Evolutionary conservation across 2,797 vertebrate species (phyloP).

Genomic region (Hozukius guyotensis): DNA sequence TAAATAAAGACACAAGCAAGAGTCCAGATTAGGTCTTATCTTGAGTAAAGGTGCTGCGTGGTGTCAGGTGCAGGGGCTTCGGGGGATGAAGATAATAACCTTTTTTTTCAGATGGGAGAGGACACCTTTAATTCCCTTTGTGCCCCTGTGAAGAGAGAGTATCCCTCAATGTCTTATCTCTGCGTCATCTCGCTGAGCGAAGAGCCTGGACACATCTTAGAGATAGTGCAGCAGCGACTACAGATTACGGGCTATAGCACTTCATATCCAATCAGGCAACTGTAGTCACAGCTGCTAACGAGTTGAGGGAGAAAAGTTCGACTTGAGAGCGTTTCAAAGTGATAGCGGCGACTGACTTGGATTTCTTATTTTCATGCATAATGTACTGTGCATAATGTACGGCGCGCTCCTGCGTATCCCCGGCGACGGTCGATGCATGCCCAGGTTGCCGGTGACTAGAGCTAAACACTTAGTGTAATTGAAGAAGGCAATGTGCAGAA

Average conservation of each 20-base stretch:
- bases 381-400: constrained; percentile 35
- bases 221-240: constrained; percentile 63
- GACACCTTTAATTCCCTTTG: constrained; percentile 77
- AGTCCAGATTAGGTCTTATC: constrained; percentile 84
- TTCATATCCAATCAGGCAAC: constrained; percentile 58
- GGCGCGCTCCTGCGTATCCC: constrained; percentile 17
- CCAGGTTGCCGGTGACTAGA: constrained; percentile 66
- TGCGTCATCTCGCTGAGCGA: constrained; percentile 61
- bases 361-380: constrained; percentile 55
- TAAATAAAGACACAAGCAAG: constrained; percentile 79
- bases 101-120: constrained; percentile 67
- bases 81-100: constrained; percentile 81
- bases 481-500: constrained; percentile 83
- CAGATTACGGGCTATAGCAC: constrained; percentile 57
- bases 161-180: constrained; percentile 79
- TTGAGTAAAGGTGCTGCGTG: constrained; percentile 77
- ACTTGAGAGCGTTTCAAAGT: constrained; percentile 33
- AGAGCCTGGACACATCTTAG: constrained; percentile 64
- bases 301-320: constrained; percentile 36
- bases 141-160: constrained; percentile 72
- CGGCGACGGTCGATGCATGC: constrained; percentile 29
- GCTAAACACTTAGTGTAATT: constrained; percentile 83
- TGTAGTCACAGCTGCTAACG: constrained; percentile 19
- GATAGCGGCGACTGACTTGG: constrained; percentile 9
- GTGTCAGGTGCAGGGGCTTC: constrained; percentile 71